These are phyloP conservation scores for Aquatica leii DNA, from an alignment of 2,888 invertebrate genomes.

Conservation along the genomic window DNA sequence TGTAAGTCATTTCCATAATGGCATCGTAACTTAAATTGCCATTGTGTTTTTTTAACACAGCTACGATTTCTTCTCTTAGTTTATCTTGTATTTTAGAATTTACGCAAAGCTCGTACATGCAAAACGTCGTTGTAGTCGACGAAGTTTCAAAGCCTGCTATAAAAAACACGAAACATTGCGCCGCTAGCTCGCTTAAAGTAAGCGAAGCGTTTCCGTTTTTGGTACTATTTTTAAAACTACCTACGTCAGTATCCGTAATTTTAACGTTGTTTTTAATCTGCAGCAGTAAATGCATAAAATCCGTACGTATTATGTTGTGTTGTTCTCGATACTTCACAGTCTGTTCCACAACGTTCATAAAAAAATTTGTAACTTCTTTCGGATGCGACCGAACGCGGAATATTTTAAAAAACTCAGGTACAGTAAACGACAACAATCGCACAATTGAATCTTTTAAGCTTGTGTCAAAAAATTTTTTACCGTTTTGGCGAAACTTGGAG, in stretches of 20 bases:
- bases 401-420: constrained; percentile 41
- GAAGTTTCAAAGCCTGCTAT: constrained; percentile 57
- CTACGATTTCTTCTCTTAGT: constrained; percentile 58
- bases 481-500: constrained; percentile 51
- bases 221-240: constrained; percentile 26
- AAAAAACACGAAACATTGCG: constrained; percentile 49
- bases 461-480: constrained; percentile 33
- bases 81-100: constrained; percentile 60
- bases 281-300: constrained; percentile 65
- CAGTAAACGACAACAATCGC: too few species aligned
- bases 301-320: constrained; percentile 62
- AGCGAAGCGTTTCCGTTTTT: constrained; percentile 33
- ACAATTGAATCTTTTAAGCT: constrained; percentile 29
- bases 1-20: constrained; percentile 61
- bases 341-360: constrained; percentile 57
- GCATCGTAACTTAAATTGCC: constrained; percentile 60
- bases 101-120: constrained; percentile 62
- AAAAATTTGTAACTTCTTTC: constrained; percentile 56
- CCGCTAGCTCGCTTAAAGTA: constrained; percentile 37
- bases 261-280: constrained; percentile 54
- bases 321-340: constrained; percentile 60
- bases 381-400: constrained; percentile 43
- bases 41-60: constrained; percentile 44
- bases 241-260: constrained; percentile 17
- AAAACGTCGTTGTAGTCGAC: constrained; percentile 58